Evolutionary conservation across 2,888 invertebrate genomes (phyloP), one percentile per base, ranked within the genome.

Genomic region (Agonopterix arenella): DNA sequence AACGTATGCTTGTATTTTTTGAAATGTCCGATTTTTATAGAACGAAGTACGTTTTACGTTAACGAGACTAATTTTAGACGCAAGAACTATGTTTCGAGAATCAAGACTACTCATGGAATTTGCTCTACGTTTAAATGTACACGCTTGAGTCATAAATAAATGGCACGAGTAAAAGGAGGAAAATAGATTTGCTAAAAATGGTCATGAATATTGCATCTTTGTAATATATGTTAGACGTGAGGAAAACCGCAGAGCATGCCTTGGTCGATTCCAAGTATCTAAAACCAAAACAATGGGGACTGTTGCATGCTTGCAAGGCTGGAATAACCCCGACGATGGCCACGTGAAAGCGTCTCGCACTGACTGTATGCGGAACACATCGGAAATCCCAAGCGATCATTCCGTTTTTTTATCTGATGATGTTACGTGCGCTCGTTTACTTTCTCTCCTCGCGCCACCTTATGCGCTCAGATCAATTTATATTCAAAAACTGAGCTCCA

Each of bases 241-340:
- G 64, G 65, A 62, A 63, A 66, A 66, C 62, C 64, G 52, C 64
- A 61, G 46, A 48, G 45, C 4, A 37, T 18, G 1, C 10, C 43
- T 37, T 11, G 16, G 28, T 11, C 48, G 41, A 47, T 51, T 46
- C 51, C 37, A 42, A 44, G 47, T 48, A 47, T 45, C n/a, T 42
- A 37, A 4, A 10, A 48, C 40, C n/a, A 40, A 40, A 40, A 40
- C 40, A 40, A 40, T 40, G 40, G 40, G 40, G 10, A 40, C 40
- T 40, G 40, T 40, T 40, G 40, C 40, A 11, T 10, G 40, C 11
- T 40, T 40, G 11, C 28, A 28, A 28, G 28, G 1, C 28, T 28
- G 28, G 28, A 28, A 28, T 28, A 28, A 28, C 40, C 45, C 40
- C 10, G 28, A 28, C 28, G 28, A 4, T 9, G 40, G n/a, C 45